phyloP scores from a whole-genome alignment of 2,888 invertebrate genomes.

The Noctua comes region DNA sequence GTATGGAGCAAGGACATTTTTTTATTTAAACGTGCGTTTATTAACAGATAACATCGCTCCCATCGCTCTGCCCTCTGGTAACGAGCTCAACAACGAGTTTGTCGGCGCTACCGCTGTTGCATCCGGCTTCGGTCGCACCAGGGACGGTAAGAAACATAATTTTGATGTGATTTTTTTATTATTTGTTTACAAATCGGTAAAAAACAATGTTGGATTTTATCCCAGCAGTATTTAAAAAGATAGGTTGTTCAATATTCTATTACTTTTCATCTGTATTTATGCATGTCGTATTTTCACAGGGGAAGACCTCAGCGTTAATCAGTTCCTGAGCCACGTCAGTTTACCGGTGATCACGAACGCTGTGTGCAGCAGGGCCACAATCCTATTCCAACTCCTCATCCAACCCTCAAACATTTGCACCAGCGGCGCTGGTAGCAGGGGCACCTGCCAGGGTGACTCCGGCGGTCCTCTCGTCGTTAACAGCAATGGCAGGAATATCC shows the following conservation, averaged over 20 bases:
- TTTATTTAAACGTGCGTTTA: background rate
- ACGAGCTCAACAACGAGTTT: conserved; percentile 65
- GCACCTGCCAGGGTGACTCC: conserved; percentile 80
- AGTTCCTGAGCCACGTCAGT: conserved; percentile 36
- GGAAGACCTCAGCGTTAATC: conserved; percentile 24
- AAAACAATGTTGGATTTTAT: background rate
- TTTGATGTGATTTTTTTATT: too few species aligned
- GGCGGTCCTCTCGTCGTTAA: conserved; percentile 78
- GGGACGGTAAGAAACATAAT: conserved; percentile 60
- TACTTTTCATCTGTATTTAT: background rate
- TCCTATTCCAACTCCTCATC: conserved; percentile 33
- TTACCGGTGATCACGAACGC: conserved; percentile 38
- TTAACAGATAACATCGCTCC: conserved; percentile 66
- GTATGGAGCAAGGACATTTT: background rate
- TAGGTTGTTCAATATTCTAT: background rate
- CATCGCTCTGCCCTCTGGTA: conserved; percentile 67
- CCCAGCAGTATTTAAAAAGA: background rate
- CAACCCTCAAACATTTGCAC: conserved; percentile 74
- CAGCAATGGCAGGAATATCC: conserved; percentile 64
- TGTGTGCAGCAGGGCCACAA: conserved; percentile 30
- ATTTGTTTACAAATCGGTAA: conserved; percentile 4
- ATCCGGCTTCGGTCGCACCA: conserved; percentile 74
- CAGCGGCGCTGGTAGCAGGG: conserved; percentile 67
- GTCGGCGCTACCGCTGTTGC: conserved; percentile 67
- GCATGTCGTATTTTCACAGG: background rate